These are phyloP conservation scores for Dicranocentrus wangi DNA, from an alignment of 2,888 invertebrate species.

Conservation along the genomic window DNA sequence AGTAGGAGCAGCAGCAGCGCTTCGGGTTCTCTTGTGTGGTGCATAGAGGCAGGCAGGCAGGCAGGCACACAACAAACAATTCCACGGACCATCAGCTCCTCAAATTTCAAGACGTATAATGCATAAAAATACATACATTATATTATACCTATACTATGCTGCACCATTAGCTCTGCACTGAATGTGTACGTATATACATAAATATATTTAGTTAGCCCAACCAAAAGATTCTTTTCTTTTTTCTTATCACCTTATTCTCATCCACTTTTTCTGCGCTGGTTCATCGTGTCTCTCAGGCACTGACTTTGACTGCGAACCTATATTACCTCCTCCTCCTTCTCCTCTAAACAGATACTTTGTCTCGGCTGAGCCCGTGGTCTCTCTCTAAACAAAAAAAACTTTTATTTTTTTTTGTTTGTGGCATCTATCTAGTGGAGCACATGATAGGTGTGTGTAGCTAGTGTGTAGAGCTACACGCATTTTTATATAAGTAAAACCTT, in stretches of 20 bases:
- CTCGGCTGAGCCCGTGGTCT: too few species aligned
- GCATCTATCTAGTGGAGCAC: too few species aligned
- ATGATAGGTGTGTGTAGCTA: conserved; percentile 10
- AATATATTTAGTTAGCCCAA: not conserved
- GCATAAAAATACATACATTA: too few species aligned
- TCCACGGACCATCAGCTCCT: conserved; percentile 65
- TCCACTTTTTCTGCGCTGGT: not conserved
- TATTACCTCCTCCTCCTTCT: too few species aligned
- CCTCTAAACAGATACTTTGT: too few species aligned
- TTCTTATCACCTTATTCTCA: not conserved
- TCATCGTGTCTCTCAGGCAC: not conserved
- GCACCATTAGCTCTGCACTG: conserved; percentile 47
- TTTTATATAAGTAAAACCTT: conserved; percentile 46
- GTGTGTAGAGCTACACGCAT: conserved; percentile 6
- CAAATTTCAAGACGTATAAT: too few species aligned
- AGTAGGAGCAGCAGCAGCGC: too few species aligned
- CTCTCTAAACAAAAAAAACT: too few species aligned
- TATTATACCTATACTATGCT: conserved; percentile 20
- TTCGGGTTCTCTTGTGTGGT: too few species aligned
- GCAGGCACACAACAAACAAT: conserved; percentile 53
- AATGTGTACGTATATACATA: not conserved
- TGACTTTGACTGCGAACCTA: conserved; percentile 47
- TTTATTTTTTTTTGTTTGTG: too few species aligned
- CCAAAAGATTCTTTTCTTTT: conserved; percentile 24
- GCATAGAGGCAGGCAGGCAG: too few species aligned